Evolutionary conservation across 2,888 invertebrate genomes (phyloP).

Genomic region (Dasysyrphus tricinctus): DNA sequence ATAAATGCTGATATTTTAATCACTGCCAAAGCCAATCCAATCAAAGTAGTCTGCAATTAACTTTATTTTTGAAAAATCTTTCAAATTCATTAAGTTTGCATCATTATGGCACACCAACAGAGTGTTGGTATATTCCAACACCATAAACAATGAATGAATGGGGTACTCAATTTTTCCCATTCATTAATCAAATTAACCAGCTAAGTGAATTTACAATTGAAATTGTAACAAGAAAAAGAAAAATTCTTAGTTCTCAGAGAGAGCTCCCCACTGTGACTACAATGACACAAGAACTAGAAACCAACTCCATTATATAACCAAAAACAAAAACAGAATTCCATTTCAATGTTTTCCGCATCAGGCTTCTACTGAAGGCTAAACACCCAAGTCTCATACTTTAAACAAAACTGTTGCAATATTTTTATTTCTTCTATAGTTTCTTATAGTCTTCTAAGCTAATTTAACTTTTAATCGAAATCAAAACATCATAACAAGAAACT

Average conservation of each 20-base stretch:
- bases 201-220: conserved; percentile 38
- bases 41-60: conserved; percentile 30
- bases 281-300: conserved; percentile 20
- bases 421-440: background rate
- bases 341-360: conserved; percentile 59
- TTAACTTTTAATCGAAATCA: conserved; percentile 59
- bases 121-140: conserved; percentile 14
- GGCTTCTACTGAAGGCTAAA: conserved; percentile 42
- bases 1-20: conserved; percentile 25
- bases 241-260: conserved; percentile 22
- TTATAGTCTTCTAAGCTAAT: conserved; percentile 8
- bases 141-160: conserved; percentile 20
- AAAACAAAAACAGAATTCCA: background rate
- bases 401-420: conserved; percentile 45
- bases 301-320: background rate
- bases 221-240: conserved; percentile 9
- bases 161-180: conserved; percentile 34
- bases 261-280: conserved; percentile 8
- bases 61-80: conserved; percentile 2
- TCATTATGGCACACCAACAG: conserved; percentile 34
- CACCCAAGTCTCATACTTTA: conserved; percentile 42
- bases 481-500: conserved; percentile 46
- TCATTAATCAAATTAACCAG: conserved; percentile 60
- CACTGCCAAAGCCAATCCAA: conserved; percentile 39
- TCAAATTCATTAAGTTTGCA: conserved; percentile 25